phyloP scores from a whole-genome alignment of 2,797 vertebrate genomes.

The Anabas testudineus region DNA sequence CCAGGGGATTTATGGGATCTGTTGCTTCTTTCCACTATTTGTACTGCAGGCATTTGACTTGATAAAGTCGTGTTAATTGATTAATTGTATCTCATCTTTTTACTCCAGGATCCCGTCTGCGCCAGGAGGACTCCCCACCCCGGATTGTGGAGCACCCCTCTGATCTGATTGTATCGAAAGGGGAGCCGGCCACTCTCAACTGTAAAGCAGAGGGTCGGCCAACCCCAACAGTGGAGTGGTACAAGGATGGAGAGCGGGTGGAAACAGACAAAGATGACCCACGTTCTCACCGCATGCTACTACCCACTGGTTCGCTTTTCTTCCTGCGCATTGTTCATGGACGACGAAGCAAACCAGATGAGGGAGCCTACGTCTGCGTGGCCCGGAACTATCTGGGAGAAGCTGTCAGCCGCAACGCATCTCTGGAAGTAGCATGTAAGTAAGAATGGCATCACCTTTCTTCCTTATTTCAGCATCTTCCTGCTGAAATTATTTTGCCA shows the following conservation, averaged over 20 bases:
- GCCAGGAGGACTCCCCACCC: constrained; percentile 96
- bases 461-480: constrained; percentile 1
- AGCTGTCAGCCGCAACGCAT: constrained; percentile 97
- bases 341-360: constrained; percentile 96
- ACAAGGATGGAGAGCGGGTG: constrained; percentile 97
- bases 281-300: constrained; percentile 96
- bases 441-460: constrained; percentile 52
- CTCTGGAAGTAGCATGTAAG: constrained; percentile 99
- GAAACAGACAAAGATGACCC: constrained; percentile 97
- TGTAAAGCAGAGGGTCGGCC: constrained; percentile 98
- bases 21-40: not conserved
- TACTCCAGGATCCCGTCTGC: constrained; percentile 93
- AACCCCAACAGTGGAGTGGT: constrained; percentile 97
- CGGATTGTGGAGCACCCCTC: constrained; percentile 98
- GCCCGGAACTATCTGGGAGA: constrained; percentile 99
- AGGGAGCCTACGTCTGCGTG: constrained; percentile 96
- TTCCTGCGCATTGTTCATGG: constrained; percentile 98
- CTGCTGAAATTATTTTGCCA: not conserved
- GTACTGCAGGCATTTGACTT: not conserved
- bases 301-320: constrained; percentile 97
- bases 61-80: not conserved
- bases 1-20: not conserved
- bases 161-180: constrained; percentile 98
- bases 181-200: constrained; percentile 98
- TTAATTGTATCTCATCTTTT: constrained; percentile 4